A percentile compares a stretch with the other conserved stretches of the same genome.
phyloP scores from a whole-genome alignment of 2,113 vertebrate genomes.

The Nannobrachium achirus region DNA sequence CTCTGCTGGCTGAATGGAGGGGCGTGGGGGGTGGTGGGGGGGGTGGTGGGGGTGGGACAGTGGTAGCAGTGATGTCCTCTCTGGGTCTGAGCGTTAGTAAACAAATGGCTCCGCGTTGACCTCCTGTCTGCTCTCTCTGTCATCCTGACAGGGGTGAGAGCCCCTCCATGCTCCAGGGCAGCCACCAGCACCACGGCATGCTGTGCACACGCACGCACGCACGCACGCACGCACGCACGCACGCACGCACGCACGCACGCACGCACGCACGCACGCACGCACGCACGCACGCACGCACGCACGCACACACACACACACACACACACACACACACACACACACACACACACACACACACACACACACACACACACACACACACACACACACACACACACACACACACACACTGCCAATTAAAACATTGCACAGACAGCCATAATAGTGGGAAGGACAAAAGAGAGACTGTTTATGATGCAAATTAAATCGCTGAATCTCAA shows the following conservation, averaged over 20 bases:
- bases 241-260: not conserved
- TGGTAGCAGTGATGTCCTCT: too few relatives aligned
- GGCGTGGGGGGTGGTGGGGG: too few relatives aligned
- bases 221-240: not conserved
- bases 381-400: not conserved
- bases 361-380: too few relatives aligned
- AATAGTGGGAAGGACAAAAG: conserved; percentile 52
- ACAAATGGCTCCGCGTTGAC: too few relatives aligned
- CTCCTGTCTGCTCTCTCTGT: conserved; percentile 52
- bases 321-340: not conserved
- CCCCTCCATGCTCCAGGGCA: conserved; percentile 44
- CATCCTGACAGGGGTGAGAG: conserved; percentile 46
- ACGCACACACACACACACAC: not conserved
- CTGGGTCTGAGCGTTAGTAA: too few relatives aligned
- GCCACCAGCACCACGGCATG: conserved; percentile 38
- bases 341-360: too few relatives aligned
- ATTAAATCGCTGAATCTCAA: conserved; percentile 34
- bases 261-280: conserved; percentile 1
- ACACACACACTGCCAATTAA: conserved; percentile 35
- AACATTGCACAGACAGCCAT: conserved; percentile 33
- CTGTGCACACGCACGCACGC: conserved; percentile 47
- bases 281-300: too few relatives aligned
- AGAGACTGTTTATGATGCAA: conserved; percentile 54
- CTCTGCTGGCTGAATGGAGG: too few relatives aligned
- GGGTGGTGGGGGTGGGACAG: too few relatives aligned